Percentiles rank a stretch among this genome's conserved stretches.
Conservation (phyloP, 2,888 invertebrate genomes). For the Heteromurus nitidus region DNA sequence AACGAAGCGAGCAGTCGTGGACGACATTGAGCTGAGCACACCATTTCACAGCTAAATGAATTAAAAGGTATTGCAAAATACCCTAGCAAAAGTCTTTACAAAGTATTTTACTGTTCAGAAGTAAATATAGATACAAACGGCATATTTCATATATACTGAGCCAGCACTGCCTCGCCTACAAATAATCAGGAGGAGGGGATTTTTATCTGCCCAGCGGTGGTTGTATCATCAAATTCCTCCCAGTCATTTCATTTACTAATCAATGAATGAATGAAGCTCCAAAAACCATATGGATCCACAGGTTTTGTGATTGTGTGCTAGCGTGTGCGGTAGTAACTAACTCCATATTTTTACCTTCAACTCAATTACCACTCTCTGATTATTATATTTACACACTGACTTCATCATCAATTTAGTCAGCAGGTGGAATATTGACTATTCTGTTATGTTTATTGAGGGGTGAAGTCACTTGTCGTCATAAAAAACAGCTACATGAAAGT, state of each 20-base stretch:
- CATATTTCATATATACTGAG: neutral
- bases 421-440: neutral
- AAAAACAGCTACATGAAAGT: neutral
- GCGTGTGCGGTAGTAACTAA: neutral
- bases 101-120: neutral
- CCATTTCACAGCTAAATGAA: neutral
- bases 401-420: neutral
- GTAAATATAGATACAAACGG: too few species aligned
- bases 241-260: slow-evolving; percentile 30
- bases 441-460: too few species aligned
- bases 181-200: neutral
- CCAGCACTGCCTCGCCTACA: slow-evolving; percentile 19
- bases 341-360: slow-evolving; percentile 34
- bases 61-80: neutral
- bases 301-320: neutral
- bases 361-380: slow-evolving; percentile 27
- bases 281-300: neutral
- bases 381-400: slow-evolving; percentile 1
- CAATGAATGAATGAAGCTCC: neutral
- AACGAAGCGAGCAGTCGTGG: too few species aligned
- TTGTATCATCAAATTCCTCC: neutral
- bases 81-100: neutral
- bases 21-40: too few species aligned
- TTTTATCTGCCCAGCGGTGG: neutral
- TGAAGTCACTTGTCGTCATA: neutral